phyloP scores from a whole-genome alignment of 1,140 invertebrate genomes.

The Ganaspis sp. region DNA sequence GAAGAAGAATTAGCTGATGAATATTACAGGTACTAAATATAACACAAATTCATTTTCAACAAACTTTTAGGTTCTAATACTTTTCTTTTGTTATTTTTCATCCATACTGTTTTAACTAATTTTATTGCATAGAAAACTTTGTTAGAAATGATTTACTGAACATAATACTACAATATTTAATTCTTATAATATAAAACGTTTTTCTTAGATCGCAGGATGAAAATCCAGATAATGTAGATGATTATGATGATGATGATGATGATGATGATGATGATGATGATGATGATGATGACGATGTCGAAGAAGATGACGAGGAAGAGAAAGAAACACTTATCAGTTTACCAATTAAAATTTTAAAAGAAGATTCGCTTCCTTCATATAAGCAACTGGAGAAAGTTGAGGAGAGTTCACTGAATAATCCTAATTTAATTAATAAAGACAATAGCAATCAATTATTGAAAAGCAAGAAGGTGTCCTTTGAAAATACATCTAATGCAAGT shows the following conservation, averaged over 20 bases:
- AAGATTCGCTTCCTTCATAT: constrained; percentile 31
- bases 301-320: constrained; percentile 53
- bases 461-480: constrained; percentile 54
- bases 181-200: background rate
- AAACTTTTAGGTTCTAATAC: constrained; percentile 16
- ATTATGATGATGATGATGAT: background rate
- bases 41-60: background rate
- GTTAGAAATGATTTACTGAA: constrained; percentile 20
- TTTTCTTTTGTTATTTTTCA: too few species aligned
- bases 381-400: background rate
- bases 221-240: constrained; percentile 49
- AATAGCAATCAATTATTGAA: constrained; percentile 36
- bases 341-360: too few species aligned
- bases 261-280: constrained; percentile 49
- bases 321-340: too few species aligned
- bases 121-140: too few species aligned
- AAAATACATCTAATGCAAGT: constrained; percentile 37
- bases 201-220: constrained; percentile 45
- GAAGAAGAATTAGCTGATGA: constrained; percentile 77
- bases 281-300: constrained; percentile 54
- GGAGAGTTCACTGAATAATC: background rate
- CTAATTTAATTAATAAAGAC: background rate
- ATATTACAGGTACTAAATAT: constrained; percentile 60
- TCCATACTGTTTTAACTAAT: too few species aligned
- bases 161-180: background rate